phyloP scores from a whole-genome alignment of 2,113 vertebrate genomes.

The Lampris incognitus region DNA sequence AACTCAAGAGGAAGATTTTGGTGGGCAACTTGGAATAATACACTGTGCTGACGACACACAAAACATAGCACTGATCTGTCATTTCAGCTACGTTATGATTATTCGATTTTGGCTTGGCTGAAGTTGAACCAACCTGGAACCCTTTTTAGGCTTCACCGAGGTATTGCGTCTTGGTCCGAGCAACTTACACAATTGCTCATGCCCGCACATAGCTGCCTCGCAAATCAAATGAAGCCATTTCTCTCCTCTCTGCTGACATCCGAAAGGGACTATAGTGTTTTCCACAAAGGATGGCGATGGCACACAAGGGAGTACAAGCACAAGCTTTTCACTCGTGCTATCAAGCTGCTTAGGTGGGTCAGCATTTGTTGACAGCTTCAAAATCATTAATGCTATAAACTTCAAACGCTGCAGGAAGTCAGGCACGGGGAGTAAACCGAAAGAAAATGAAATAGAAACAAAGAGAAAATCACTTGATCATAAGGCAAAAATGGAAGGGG shows the following conservation, averaged over 20 bases:
- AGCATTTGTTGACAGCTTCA: constrained; percentile 66
- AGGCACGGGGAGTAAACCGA: constrained; percentile 41
- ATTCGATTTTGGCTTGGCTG: background rate
- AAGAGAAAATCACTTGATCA: constrained; percentile 55
- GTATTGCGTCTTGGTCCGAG: constrained; percentile 16
- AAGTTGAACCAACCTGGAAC: constrained; percentile 30
- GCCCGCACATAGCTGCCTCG: constrained; percentile 18
- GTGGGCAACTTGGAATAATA: constrained; percentile 5
- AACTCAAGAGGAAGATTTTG: constrained; percentile 10
- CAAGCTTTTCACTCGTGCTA: constrained; percentile 50
- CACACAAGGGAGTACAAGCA: constrained; percentile 38
- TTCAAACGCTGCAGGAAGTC: constrained; percentile 41
- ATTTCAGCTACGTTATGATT: constrained; percentile 21
- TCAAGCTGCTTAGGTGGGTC: constrained; percentile 63
- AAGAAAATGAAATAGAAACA: constrained; percentile 44
- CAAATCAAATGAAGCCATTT: constrained; percentile 45
- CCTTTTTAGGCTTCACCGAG: background rate
- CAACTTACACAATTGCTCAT: constrained; percentile 18
- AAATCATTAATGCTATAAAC: constrained; percentile 63
- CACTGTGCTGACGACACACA: background rate
- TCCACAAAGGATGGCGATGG: constrained; percentile 17
- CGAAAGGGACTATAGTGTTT: constrained; percentile 33
- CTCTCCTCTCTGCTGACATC: constrained; percentile 35
- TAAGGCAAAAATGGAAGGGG: constrained; percentile 50
- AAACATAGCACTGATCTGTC: background rate